Base-by-base conservation (phyloP, 2,888 invertebrate genomes). In the Trachelus tabidus region DNA sequence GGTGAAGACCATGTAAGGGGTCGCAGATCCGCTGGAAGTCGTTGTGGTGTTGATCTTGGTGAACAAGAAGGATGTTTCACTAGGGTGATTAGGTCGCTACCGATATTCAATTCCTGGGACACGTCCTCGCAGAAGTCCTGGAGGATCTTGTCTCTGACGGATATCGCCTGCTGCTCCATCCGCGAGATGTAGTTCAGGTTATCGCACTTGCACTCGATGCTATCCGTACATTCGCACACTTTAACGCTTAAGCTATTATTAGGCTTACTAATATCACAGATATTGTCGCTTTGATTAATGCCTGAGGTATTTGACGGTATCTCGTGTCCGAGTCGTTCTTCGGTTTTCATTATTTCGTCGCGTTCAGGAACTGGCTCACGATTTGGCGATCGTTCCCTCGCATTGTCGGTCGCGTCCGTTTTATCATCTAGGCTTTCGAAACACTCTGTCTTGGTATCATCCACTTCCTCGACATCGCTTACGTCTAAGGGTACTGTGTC, bases 121-220 rank as follows among this genome's bases (percentile, higher is more conserved):
- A 89, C 86, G 69, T 91, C 90, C 73, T 91, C 91, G 81, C 91
- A 91, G 79, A 91, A 91, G 79, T 91, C 91, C 79, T 91, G 91
- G 69, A 91, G 80, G 76, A 91, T 91, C 80, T 91, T 91, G 80
- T 91, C 91, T 35, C 91, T 87, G 2, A 91, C 90, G 3, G 91
- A 91, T 79, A 90, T 90, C 56, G 89, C 89, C 73, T 80, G 82
- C 73, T 83, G 83, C 40, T 73, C 78, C 76, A 75, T 78, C 68
- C 84, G 84, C 75, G 79, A 78, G 76, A 74, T 81, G 31, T 76
- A 75, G 15, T 81, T 85, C 31, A 77, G 75, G 68, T 81, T 87
- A 40, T 83, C 85, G 75, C 88, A 89, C 76, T 86, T 87, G 80
- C 87, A 89, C 56, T 90, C 89, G 34, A 76, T 73, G 71, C 74